Conservation (phyloP, 1,140 invertebrate species). For the Caenorhabditis latens region DNA sequence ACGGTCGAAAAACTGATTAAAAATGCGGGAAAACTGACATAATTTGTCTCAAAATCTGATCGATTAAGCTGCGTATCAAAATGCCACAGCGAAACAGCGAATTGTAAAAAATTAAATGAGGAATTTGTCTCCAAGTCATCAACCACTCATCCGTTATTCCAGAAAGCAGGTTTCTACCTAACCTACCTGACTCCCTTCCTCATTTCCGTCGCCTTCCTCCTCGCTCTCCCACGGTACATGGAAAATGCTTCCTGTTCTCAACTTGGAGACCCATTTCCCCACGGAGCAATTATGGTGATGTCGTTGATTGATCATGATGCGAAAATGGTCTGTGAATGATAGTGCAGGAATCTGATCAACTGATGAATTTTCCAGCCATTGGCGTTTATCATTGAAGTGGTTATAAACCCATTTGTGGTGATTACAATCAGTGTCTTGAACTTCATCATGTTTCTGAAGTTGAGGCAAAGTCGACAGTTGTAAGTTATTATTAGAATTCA, state of each 20-base stretch:
- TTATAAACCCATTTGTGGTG: background rate
- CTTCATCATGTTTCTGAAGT: background rate
- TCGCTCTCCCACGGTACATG: background rate
- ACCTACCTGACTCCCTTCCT: background rate
- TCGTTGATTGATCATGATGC: background rate
- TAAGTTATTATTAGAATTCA: background rate
- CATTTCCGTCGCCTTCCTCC: background rate
- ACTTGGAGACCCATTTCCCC: background rate
- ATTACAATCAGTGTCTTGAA: background rate
- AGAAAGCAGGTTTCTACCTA: background rate
- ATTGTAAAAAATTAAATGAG: too few relatives aligned
- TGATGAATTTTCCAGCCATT: background rate
- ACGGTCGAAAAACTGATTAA: too few relatives aligned
- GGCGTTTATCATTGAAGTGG: background rate
- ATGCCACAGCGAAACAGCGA: too few relatives aligned
- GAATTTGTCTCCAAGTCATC: too few relatives aligned
- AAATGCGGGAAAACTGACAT: too few relatives aligned
- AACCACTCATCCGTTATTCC: background rate
- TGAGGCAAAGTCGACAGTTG: background rate
- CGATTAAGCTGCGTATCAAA: too few relatives aligned
- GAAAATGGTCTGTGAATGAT: background rate
- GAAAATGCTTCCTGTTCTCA: background rate
- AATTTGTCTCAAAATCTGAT: too few relatives aligned
- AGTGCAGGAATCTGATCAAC: background rate
- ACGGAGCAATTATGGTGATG: background rate